These are phyloP conservation scores for Verasper variegatus DNA, from an alignment of 2,113 vertebrate genomes.

Conservation along the genomic window DNA sequence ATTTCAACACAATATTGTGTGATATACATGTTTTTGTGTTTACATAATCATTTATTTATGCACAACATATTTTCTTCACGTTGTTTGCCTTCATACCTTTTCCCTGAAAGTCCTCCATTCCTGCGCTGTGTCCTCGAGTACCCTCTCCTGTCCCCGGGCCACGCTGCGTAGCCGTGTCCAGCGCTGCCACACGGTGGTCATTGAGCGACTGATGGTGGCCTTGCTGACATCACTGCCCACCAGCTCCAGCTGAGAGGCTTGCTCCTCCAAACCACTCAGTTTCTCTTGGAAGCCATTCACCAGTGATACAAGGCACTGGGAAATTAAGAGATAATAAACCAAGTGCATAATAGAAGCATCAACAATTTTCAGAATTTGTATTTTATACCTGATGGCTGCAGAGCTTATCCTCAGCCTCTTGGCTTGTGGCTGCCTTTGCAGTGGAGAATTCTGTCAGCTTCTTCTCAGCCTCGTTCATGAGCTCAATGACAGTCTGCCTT, in stretches of 20 bases:
- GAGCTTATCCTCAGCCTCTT: constrained; percentile 90
- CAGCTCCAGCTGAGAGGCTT: constrained; percentile 88
- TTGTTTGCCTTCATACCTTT: constrained; percentile 82
- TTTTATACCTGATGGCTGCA: constrained; percentile 87
- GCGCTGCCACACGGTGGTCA: constrained; percentile 95
- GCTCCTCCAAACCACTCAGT: constrained; percentile 89
- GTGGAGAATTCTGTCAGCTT: constrained; percentile 94
- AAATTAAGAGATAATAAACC: background rate
- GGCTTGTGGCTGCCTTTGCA: constrained; percentile 86
- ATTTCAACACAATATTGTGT: background rate
- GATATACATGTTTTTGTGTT: no score
- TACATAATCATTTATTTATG: background rate
- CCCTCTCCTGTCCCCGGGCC: constrained; percentile 91
- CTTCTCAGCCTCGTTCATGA: constrained; percentile 96
- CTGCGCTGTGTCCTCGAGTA: constrained; percentile 91
- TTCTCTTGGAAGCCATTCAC: constrained; percentile 93
- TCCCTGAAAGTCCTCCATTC: constrained; percentile 89
- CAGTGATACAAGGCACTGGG: constrained; percentile 87
- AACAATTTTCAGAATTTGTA: background rate
- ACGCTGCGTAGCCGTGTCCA: constrained; percentile 91
- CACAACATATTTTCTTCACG: background rate
- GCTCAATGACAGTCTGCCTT: constrained; percentile 90
- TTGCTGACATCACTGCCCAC: constrained; percentile 91
- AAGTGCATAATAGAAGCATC: background rate
- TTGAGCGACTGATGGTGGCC: constrained; percentile 91